phyloP scores from a whole-genome alignment of 2,888 invertebrate genomes.

The Neoascia interrupta region DNA sequence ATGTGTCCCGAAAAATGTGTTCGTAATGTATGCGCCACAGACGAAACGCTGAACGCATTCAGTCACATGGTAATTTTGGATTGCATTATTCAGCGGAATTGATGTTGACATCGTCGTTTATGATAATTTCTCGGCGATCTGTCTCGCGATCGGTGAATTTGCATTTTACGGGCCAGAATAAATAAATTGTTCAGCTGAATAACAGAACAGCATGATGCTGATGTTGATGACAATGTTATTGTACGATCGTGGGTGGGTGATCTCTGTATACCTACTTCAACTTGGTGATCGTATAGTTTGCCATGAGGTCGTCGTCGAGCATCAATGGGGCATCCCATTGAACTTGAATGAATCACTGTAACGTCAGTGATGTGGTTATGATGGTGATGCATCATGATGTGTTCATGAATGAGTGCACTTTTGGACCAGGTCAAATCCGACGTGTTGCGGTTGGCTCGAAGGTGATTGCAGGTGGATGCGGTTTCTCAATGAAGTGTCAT shows the following conservation, averaged over 20 bases:
- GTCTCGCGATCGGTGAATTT: conserved; percentile 42
- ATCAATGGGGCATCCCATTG: conserved; percentile 20
- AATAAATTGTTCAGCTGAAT: conserved; percentile 42
- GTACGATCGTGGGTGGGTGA: conserved; percentile 29
- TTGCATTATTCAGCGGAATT: conserved; percentile 59
- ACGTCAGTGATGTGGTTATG: conserved; percentile 28
- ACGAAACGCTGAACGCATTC: conserved; percentile 19
- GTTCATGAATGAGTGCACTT: conserved; percentile 39
- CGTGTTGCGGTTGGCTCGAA: conserved; percentile 31
- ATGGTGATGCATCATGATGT: conserved; percentile 22
- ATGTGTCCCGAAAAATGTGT: conserved; percentile 21
- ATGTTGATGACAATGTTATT: conserved; percentile 28
- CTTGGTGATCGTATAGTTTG: conserved; percentile 5
- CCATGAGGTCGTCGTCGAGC: neutral
- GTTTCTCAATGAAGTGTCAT: conserved; percentile 30
- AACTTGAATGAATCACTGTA: conserved; percentile 39
- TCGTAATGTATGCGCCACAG: conserved; percentile 22
- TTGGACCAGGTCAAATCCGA: conserved; percentile 39
- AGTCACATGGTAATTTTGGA: conserved; percentile 50
- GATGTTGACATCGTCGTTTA: conserved; percentile 67
- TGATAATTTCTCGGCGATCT: conserved; percentile 63
- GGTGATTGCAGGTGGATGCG: conserved; percentile 39
- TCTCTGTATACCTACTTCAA: too few relatives aligned
- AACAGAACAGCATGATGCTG: conserved; percentile 17
- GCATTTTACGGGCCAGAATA: conserved; percentile 43